Evolutionary conservation across 2,888 invertebrate species (phyloP).

Genomic region (Boloria euphrosyne): DNA sequence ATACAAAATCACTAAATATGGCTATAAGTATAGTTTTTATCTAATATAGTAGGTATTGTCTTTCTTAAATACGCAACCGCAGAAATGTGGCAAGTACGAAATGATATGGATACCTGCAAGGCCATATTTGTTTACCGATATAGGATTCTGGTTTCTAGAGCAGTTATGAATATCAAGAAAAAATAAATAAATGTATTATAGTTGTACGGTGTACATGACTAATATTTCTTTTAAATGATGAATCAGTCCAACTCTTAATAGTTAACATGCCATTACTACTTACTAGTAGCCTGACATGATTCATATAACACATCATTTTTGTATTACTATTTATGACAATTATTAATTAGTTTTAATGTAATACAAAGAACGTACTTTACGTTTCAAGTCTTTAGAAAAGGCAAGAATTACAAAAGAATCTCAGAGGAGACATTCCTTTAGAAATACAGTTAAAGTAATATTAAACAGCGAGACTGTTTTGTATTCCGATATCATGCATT

Average conservation of each 20-base stretch:
- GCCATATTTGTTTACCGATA: conserved; percentile 72
- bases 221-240: conserved; percentile 21
- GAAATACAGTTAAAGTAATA: conserved; percentile 9
- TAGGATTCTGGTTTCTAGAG: conserved; percentile 12
- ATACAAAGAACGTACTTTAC: conserved; percentile 1
- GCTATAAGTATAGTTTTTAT: not conserved
- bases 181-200: conserved; percentile 5
- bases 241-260: conserved; percentile 28
- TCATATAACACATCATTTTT: conserved; percentile 19
- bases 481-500: conserved; percentile 21
- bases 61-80: conserved; percentile 56
- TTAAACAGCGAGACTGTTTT: conserved; percentile 14
- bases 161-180: not conserved
- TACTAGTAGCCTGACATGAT: conserved; percentile 14
- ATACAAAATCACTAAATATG: too few species aligned
- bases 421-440: not conserved
- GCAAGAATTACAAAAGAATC: not conserved
- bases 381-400: too few species aligned
- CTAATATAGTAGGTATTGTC: not conserved
- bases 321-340: conserved; percentile 8
- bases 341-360: not conserved
- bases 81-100: conserved; percentile 69
- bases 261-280: conserved; percentile 25
- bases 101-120: conserved; percentile 67
- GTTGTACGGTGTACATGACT: conserved; percentile 13